phyloP scores from a whole-genome alignment of 2,113 vertebrate genomes.

The Melospiza melodia region DNA sequence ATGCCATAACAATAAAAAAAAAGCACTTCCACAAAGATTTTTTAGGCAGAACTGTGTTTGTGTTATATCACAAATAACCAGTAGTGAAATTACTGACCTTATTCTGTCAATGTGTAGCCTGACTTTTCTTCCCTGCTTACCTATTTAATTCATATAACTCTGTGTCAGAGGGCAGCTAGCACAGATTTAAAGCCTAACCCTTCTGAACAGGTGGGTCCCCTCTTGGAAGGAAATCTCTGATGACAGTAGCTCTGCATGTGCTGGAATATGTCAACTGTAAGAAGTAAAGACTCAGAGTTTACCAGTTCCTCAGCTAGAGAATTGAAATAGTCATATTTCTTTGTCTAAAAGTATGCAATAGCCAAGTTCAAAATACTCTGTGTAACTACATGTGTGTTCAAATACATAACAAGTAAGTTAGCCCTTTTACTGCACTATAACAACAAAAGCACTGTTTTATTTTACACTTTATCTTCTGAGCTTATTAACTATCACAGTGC shows the following conservation, averaged over 20 bases:
- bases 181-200: background rate
- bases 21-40: background rate
- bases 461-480: constrained; percentile 19
- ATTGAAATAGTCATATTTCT: background rate
- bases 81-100: background rate
- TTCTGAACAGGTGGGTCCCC: background rate
- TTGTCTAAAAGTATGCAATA: background rate
- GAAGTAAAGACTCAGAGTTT: background rate
- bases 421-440: background rate
- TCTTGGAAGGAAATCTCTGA: background rate
- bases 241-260: background rate
- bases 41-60: background rate
- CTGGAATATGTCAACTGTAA: background rate
- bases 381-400: background rate
- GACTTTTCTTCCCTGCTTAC: background rate
- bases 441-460: background rate
- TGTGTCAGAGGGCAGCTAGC: background rate
- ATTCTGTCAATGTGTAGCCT: background rate
- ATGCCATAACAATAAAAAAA: background rate
- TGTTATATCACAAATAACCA: background rate
- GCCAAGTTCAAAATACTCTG: background rate
- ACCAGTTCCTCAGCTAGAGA: background rate
- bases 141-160: background rate
- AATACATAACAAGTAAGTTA: background rate
- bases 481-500: background rate